Percentiles rank a stretch among this genome's conserved stretches.
These are phyloP conservation scores for Mythimna pallens DNA, from an alignment of 2,888 invertebrate genomes.

Conservation along the genomic window DNA sequence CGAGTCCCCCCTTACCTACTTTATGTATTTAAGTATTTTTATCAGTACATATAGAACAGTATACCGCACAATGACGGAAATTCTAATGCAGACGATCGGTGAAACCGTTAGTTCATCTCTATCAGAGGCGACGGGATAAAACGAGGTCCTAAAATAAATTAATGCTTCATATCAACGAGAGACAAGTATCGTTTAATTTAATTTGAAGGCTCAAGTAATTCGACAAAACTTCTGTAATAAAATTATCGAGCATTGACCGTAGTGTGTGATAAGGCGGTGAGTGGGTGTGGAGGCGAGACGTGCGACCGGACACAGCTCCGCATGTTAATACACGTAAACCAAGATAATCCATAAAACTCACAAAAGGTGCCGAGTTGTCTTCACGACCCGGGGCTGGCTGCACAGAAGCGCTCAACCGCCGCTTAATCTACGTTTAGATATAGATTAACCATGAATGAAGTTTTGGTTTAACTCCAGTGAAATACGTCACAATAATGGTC, in stretches of 20 bases:
- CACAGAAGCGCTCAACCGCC: slow-evolving; percentile 66
- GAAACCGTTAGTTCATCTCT: slow-evolving; percentile 54
- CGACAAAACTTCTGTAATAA: slow-evolving; percentile 90
- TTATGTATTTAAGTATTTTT: slow-evolving; percentile 53
- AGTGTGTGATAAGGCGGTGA: slow-evolving; percentile 78
- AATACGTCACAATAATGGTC: background rate
- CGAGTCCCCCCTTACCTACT: slow-evolving; percentile 48
- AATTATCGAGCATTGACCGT: slow-evolving; percentile 89
- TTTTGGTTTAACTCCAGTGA: background rate
- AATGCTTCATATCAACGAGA: slow-evolving; percentile 80
- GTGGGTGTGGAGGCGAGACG: slow-evolving; percentile 78
- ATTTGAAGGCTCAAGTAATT: slow-evolving; percentile 88
- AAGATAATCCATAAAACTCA: slow-evolving; percentile 88
- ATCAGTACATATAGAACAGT: slow-evolving; percentile 22
- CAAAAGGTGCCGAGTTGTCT: slow-evolving; percentile 89
- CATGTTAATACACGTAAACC: slow-evolving; percentile 88
- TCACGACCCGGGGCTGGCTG: slow-evolving; percentile 75
- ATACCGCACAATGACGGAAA: slow-evolving; percentile 38
- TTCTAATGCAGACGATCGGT: slow-evolving; percentile 44
- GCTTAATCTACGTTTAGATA: slow-evolving; percentile 60
- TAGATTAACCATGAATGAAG: slow-evolving; percentile 7
- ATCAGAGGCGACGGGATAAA: slow-evolving; percentile 52
- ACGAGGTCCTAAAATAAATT: slow-evolving; percentile 68
- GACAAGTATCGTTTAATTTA: slow-evolving; percentile 88
- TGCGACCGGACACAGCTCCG: slow-evolving; percentile 84